Evolutionary conservation across 2,888 invertebrate species (phyloP).

Genomic region (Amphipyra tragopoginis): DNA sequence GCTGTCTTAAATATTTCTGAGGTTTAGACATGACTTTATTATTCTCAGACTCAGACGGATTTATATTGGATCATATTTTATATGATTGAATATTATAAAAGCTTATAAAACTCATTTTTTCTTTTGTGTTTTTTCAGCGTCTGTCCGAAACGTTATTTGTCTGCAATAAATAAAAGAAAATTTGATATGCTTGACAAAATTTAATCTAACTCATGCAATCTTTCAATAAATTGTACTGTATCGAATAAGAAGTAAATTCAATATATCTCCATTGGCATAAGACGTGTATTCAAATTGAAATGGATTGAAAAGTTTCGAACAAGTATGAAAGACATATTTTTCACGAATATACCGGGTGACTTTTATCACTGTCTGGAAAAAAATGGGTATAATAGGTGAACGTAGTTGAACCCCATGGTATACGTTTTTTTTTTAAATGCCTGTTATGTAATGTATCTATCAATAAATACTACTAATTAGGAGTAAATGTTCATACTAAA

Average conservation of each 20-base stretch:
- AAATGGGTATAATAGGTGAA: too few species aligned
- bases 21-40: background rate
- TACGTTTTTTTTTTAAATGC: too few species aligned
- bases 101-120: background rate
- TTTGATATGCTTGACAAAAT: background rate
- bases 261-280: constrained; percentile 6
- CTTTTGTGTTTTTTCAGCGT: background rate
- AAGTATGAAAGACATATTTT: background rate
- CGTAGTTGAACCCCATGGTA: too few species aligned
- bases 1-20: background rate
- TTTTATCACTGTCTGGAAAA: too few species aligned
- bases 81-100: background rate
- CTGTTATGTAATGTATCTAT: too few species aligned
- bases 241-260: constrained; percentile 1
- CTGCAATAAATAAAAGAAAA: background rate
- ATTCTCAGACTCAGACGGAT: background rate
- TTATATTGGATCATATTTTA: background rate
- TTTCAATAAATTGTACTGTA: background rate
- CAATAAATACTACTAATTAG: too few species aligned
- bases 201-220: background rate
- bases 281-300: background rate
- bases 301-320: constrained; percentile 1
- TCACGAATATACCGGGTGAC: constrained; percentile 12
- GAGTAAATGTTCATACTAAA: too few species aligned
- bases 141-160: background rate